Evolutionary conservation across 64 coral and sea anemone genomes (phyloP), one percentile per base, ranked within the genome.

Genomic region (Montipora cactus): DNA sequence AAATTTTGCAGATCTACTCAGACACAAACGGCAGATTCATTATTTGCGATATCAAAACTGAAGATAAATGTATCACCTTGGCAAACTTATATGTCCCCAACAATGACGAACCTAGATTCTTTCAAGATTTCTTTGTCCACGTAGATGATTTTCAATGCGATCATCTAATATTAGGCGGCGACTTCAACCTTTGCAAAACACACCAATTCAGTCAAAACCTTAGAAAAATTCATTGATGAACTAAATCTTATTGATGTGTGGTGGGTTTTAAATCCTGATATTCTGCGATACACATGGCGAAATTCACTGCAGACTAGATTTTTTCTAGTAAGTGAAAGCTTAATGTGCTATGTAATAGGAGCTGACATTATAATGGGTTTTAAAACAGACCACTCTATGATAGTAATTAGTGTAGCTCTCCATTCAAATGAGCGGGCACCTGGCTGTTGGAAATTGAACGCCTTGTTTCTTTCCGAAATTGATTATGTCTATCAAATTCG

Each of bases 31-130:
- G 28, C 28, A 37, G 28, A 37, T 37, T 37, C 28, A 37, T 37
- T 37, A 28, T 28, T 28, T 0, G 0, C 28, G 28, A 37, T 37
- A 37, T 37, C 28, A 37, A 37, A 37, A 37, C 28, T 37, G 28
- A 37, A 37, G 28, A 37, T 37, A 37, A 37, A 37, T 37, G 1
- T 37, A 37, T 88, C 7, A 88, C 79, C 53, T 46, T 88, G 12
- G 0, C 85, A 15, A 88, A 70, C n/a, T 13, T 73, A 15, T 88
- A 74, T 45, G 85, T 47, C 50, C 28, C 85, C 51, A 88, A 88
- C 49, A 48, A 44, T 75, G 85, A 88, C 47, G 47, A 75, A 2
- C 80, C 80, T 6, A 12, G 10, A 3, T 83, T 83, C 16, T 83
- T 61, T 59, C 2, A 18, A 83, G 61, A 21, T 19, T 83, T 25